Conservation (phyloP, 2,113 vertebrate species). For the Ochotona curzoniae region DNA sequence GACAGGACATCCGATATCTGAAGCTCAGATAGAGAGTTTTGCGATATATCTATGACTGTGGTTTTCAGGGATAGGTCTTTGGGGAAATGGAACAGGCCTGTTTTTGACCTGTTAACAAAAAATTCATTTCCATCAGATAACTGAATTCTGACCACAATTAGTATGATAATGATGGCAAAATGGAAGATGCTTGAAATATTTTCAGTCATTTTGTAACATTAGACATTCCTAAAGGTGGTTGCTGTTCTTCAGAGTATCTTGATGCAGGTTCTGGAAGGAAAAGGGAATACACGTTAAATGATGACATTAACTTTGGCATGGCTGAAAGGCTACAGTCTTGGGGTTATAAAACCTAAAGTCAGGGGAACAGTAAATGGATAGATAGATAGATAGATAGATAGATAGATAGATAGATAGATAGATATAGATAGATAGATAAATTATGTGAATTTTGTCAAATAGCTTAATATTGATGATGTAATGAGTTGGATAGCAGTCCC, state of each 20-base stretch:
- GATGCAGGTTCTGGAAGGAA: constrained; percentile 54
- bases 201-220: constrained; percentile 43
- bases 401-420: neutral
- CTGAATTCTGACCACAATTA: constrained; percentile 67
- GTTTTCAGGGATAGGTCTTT: constrained; percentile 72
- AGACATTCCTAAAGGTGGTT: constrained; percentile 21
- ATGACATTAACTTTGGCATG: constrained; percentile 25
- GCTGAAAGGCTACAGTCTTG: neutral
- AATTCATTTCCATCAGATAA: constrained; percentile 71
- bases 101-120: constrained; percentile 81
- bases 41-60: constrained; percentile 88
- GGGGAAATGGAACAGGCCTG: constrained; percentile 80
- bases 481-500: neutral
- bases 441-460: neutral
- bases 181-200: neutral
- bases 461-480: neutral
- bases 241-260: constrained; percentile 60
- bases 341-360: neutral
- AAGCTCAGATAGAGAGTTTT: constrained; percentile 88
- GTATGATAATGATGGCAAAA: constrained; percentile 54
- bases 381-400: neutral
- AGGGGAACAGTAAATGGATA: neutral
- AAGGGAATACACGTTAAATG: constrained; percentile 37
- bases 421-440: neutral
- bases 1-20: constrained; percentile 82